phyloP scores from a whole-genome alignment of 1,140 invertebrate genomes.

The Aculops lycopersici region DNA sequence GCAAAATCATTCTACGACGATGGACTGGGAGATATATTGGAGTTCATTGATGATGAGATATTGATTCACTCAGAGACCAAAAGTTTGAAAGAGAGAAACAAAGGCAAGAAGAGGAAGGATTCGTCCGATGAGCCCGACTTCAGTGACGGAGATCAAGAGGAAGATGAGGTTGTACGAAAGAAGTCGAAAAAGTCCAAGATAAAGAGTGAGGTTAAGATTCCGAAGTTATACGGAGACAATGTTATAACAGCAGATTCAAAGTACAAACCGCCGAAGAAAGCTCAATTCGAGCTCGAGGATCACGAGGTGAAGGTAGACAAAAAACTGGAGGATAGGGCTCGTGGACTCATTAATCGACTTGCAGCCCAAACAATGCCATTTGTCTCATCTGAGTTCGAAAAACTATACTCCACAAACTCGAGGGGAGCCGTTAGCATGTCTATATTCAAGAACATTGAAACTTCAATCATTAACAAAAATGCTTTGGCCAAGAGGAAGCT shows the following conservation, averaged over 20 bases:
- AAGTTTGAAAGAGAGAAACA: not conserved
- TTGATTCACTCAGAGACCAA: not conserved
- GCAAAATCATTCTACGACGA: constrained; percentile 8
- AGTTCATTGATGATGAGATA: constrained; percentile 3
- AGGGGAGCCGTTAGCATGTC: not conserved
- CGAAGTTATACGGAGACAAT: constrained; percentile 3
- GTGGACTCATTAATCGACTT: constrained; percentile 8
- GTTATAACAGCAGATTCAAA: not conserved
- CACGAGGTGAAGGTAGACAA: constrained; percentile 1
- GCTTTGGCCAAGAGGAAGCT: constrained; percentile 3
- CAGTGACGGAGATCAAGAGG: not conserved
- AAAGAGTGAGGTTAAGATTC: constrained; percentile 1
- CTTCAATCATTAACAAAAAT: not conserved
- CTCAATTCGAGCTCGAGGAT: not conserved
- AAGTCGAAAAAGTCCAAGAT: constrained; percentile 2
- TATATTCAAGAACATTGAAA: constrained; percentile 2
- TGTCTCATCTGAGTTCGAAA: constrained; percentile 4
- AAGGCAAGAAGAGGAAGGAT: not conserved
- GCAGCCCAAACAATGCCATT: constrained; percentile 1
- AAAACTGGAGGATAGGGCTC: not conserved
- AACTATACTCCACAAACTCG: constrained; percentile 1
- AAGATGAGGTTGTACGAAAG: not conserved
- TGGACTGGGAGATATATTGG: constrained; percentile 6
- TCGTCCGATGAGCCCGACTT: not conserved
- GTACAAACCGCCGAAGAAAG: constrained; percentile 1